Evolutionary conservation across 2,888 invertebrate genomes (phyloP).

Genomic region (Heliconius charithonia): DNA sequence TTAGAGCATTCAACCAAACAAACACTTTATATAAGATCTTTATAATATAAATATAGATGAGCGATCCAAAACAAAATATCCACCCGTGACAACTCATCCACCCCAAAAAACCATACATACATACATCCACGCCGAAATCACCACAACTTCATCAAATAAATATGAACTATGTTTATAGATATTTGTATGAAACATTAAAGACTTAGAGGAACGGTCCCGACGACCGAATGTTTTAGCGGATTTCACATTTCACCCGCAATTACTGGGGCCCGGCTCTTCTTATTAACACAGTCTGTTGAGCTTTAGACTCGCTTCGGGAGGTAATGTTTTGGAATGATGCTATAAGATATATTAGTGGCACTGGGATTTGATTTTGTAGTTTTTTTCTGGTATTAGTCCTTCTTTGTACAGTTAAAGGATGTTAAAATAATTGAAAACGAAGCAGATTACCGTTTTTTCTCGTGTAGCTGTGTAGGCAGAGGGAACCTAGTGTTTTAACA

Average conservation of each 20-base stretch:
- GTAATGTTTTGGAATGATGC: slow-evolving; percentile 26
- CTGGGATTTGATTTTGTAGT: not conserved
- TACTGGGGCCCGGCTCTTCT: slow-evolving; percentile 29
- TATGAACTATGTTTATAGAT: slow-evolving; percentile 49
- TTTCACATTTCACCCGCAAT: slow-evolving; percentile 38
- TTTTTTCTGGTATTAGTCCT: too few species aligned
- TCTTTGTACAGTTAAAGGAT: too few species aligned
- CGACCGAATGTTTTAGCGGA: slow-evolving; percentile 31
- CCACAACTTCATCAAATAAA: slow-evolving; percentile 58
- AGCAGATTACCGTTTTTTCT: too few species aligned
- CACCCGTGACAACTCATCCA: slow-evolving; percentile 45
- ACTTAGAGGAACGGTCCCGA: slow-evolving; percentile 29
- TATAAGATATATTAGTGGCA: slow-evolving; percentile 11
- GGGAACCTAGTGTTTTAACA: too few species aligned
- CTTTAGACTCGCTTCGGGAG: slow-evolving; percentile 36
- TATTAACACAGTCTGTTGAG: slow-evolving; percentile 39
- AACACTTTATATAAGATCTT: too few species aligned
- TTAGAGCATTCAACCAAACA: too few species aligned
- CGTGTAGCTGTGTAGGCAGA: too few species aligned
- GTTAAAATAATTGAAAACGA: too few species aligned
- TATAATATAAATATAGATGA: not conserved
- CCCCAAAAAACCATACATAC: slow-evolving; percentile 45
- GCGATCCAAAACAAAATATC: slow-evolving; percentile 18
- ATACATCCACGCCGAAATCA: slow-evolving; percentile 50
- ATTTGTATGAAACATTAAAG: slow-evolving; percentile 43